Base-by-base conservation (phyloP, 2,888 invertebrate genomes). In the Dasysyrphus tricinctus region DNA sequence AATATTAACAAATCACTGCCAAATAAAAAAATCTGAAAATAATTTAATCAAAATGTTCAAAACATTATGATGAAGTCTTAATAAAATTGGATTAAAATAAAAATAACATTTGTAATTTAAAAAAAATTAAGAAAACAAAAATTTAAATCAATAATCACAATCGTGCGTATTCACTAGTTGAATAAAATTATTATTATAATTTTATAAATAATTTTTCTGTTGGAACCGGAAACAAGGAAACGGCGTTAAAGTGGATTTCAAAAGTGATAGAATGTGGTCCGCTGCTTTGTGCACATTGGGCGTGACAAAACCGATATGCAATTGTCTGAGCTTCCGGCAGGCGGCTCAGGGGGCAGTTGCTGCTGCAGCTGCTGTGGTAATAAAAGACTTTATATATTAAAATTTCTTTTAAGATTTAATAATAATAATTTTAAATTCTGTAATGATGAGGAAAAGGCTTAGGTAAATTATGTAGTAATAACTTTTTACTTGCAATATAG, bases 201-300 rank as follows among this genome's bases (percentile, higher is more conserved):
- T 37, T 37, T 39, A 8, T 61, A 61, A 69, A 69, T 29, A 39
- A 70, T 76, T 29, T 69, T 65, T 42, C n/a, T 56, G 14, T 29
- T 82, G 51, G n/a, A 61, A 75, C 65, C 59, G 78, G 83, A 59
- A 59, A 76, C 9, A 83, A 80, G 16, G 24, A 65, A 87, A 87
- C 63, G 79, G 76, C 83, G 76, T 81, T 88, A 90, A 89, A 88
- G 90, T 91, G 91, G 92, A 91, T 90, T 89, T 89, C 88, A 91
- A 91, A 90, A 90, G 90, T 88, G 91, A 91, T 88, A 91, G 90
- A 77, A 93, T 93, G 93, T 93, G 93, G 93, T 93, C 93, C 90
- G 93, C 93, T 90, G 92, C 93, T 88, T 90, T 93, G 89, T 93
- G 93, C 90, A 93, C 93, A 86, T 90, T 93, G 90, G 93, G 93